Evolutionary conservation across 2,797 vertebrate genomes (phyloP), one percentile per base, ranked within the genome.

Genomic region (Knipowitschia caucasica): DNA sequence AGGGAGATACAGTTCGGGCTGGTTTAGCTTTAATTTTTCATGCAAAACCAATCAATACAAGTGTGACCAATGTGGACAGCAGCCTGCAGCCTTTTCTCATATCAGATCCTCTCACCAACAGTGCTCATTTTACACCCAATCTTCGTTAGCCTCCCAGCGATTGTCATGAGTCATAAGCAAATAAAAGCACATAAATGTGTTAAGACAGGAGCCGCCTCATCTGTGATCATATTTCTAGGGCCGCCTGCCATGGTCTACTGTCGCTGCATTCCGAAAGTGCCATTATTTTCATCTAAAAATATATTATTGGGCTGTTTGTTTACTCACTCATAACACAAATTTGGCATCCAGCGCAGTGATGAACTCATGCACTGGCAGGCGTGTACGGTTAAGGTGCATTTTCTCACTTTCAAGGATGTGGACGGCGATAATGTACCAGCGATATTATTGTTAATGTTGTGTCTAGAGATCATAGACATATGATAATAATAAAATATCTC

Each of bases 271-370:
- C 69, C 58, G 61, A 50, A 50, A 69, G 15, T 50, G 65, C 64
- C 55, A 50, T 73, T 71, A 72, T 75, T 80, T 75, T 73, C 67
- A 77, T 81, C 77, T 76, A 81, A 78, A 82, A 85, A 82, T 83
- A 78, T 52, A 69, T 68, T 50, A 54, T 63, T 62, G 43, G 24
- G 57, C n/a, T 60, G 56, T 75, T 69, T 80, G 52, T 78, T 75
- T 56, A 59, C 15, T 5, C 44, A 54, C 50, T 59, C 26, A 6
- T 18, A 62, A 56, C 57, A 52, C 39, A 23, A 30, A 45, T 59
- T 26, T 47, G 33, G 30, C 43, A 62, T 27, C 59, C 31, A 14
- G 12, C 8, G 39, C 59, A 64, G 53, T 64, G 29, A 35, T 45
- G 52, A 10, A 50, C 49, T 36, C 56, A 5, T 14, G 36, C 69